These are phyloP conservation scores for Chamaea fasciata DNA, from an alignment of 2,113 vertebrate genomes.

Conservation along the genomic window DNA sequence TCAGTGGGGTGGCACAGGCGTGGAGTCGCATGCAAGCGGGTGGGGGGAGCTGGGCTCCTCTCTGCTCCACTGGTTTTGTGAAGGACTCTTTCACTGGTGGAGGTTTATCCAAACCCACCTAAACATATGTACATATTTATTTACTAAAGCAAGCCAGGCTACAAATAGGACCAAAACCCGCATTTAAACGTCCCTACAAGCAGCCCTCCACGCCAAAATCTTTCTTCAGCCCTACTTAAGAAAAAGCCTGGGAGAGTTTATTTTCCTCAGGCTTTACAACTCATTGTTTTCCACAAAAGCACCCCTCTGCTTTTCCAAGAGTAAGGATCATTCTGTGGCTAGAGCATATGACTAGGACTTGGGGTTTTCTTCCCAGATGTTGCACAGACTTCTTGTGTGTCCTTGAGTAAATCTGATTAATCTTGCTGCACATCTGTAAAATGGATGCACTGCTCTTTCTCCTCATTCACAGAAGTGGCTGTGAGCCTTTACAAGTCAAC, in stretches of 20 bases:
- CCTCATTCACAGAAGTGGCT: not conserved
- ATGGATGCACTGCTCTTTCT: not conserved
- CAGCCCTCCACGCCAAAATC: not conserved
- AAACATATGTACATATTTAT: slow-evolving; percentile 21
- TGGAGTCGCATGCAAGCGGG: not conserved
- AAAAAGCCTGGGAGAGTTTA: slow-evolving; percentile 28
- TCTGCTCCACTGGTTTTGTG: not conserved
- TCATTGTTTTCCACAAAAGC: slow-evolving; percentile 54
- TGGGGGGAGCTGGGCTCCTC: not conserved
- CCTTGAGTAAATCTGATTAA: slow-evolving; percentile 11
- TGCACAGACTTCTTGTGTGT: slow-evolving; percentile 42
- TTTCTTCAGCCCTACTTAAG: not conserved
- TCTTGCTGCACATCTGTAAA: slow-evolving; percentile 27
- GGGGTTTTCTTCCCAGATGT: slow-evolving; percentile 45
- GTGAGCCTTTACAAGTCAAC: not conserved
- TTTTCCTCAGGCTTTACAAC: slow-evolving; percentile 48
- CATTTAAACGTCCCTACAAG: not conserved
- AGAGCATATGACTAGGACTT: slow-evolving; percentile 24
- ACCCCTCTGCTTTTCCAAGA: slow-evolving; percentile 36
- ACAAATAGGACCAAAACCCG: not conserved
- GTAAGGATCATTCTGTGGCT: slow-evolving; percentile 44
- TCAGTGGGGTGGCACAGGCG: not conserved
- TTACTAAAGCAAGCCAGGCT: slow-evolving; percentile 28
- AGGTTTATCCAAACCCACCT: slow-evolving; percentile 25
- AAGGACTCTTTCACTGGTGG: slow-evolving; percentile 17